These are phyloP conservation scores for Drosophila trapezifrons DNA, from an alignment of 1,140 invertebrate genomes.

Conservation along the genomic window DNA sequence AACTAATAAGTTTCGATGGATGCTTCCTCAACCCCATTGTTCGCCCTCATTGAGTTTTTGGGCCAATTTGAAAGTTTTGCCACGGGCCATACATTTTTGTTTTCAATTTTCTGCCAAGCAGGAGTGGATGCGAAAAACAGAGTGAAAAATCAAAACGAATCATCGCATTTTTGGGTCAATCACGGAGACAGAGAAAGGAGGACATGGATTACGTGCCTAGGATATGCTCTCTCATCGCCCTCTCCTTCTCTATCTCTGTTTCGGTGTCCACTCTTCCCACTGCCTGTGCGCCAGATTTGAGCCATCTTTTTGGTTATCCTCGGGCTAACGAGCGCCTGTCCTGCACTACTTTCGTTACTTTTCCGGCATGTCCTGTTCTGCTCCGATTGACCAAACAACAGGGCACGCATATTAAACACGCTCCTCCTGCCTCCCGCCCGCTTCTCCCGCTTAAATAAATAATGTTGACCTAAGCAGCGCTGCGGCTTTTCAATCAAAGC, in stretches of 20 bases:
- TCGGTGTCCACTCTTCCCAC: constrained; percentile 9
- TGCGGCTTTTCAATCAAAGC: constrained; percentile 70
- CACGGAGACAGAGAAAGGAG: constrained; percentile 47
- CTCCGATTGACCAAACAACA: constrained; percentile 79
- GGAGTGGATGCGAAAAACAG: constrained; percentile 16
- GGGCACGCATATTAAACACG: constrained; percentile 73
- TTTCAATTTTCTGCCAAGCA: constrained; percentile 60
- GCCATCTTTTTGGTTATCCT: constrained; percentile 38
- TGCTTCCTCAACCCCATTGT: constrained; percentile 16
- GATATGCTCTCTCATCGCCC: constrained; percentile 38
- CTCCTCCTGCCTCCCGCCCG: neutral
- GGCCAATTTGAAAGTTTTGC: constrained; percentile 49
- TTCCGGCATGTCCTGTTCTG: constrained; percentile 57
- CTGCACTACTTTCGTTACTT: constrained; percentile 55
- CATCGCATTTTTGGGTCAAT: constrained; percentile 79
- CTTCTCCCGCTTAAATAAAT: constrained; percentile 65
- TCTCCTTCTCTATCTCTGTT: constrained; percentile 4
- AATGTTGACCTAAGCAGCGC: constrained; percentile 67
- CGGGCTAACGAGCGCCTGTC: constrained; percentile 61
- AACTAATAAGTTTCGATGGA: constrained; percentile 16
- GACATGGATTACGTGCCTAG: constrained; percentile 66
- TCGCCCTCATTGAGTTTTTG: constrained; percentile 28
- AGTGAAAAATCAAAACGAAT: constrained; percentile 77
- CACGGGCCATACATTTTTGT: constrained; percentile 62
- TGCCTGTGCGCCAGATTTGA: constrained; percentile 56